Percentiles rank a stretch among this genome's conserved stretches.
Conservation (phyloP, 1,140 invertebrate genomes). For the Anoplophora glabripennis region DNA sequence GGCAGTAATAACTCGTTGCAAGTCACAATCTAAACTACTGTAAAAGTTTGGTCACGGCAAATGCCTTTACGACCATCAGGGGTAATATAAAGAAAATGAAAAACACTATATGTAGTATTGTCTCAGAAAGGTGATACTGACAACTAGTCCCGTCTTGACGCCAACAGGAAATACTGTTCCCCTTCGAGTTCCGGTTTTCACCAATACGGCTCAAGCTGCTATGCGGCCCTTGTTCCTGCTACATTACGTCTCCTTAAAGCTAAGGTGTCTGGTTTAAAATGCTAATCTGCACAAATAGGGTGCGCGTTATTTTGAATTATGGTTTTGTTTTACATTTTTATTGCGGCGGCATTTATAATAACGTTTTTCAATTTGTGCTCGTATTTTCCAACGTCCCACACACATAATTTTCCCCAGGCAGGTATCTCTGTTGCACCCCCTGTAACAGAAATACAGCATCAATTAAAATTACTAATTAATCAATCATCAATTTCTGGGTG, state of each 20-base stretch:
- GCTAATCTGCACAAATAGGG: constrained; percentile 51
- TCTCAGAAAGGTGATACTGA: constrained; percentile 46
- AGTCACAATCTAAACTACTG: constrained; percentile 49
- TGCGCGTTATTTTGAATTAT: constrained; percentile 50
- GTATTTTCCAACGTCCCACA: constrained; percentile 10
- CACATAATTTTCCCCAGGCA: background rate
- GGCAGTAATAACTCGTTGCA: constrained; percentile 21
- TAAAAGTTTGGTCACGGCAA: constrained; percentile 74
- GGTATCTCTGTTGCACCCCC: too few species aligned
- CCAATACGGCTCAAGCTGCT: constrained; percentile 16
- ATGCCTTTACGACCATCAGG: constrained; percentile 77
- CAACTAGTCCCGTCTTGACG: constrained; percentile 40
- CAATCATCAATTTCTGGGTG: too few species aligned
- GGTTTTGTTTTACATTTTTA: constrained; percentile 51
- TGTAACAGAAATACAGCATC: too few species aligned
- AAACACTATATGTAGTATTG: constrained; percentile 59
- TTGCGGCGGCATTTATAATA: constrained; percentile 49
- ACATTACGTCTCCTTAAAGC: constrained; percentile 40
- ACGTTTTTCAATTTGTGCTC: constrained; percentile 48
- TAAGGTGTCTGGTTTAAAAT: constrained; percentile 51
- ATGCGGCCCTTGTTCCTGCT: constrained; percentile 8
- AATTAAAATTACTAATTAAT: too few species aligned
- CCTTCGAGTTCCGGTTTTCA: constrained; percentile 21
- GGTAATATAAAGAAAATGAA: constrained; percentile 85
- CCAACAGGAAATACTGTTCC: constrained; percentile 25